Percentiles rank a stretch among this genome's conserved stretches.
phyloP scores from a whole-genome alignment of 2,888 invertebrate species.

The Meghimatium bilineatum region DNA sequence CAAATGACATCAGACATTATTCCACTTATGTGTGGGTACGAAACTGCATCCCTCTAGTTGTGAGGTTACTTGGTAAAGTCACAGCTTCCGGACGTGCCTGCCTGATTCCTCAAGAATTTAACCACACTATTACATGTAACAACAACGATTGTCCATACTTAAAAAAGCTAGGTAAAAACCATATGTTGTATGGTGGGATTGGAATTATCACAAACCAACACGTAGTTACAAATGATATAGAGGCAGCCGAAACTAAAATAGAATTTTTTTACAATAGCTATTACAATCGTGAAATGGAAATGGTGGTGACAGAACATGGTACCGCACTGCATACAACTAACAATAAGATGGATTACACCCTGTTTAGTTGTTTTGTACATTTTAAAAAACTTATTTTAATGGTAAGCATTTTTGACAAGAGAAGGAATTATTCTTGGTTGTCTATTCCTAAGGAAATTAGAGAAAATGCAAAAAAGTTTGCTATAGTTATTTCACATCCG shows the following conservation, averaged over 20 bases:
- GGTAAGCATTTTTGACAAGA: not conserved
- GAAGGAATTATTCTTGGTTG: conserved; percentile 28
- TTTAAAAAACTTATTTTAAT: conserved; percentile 1
- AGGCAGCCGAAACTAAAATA: conserved; percentile 30
- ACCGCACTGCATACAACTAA: not conserved
- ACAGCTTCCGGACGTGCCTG: conserved; percentile 40
- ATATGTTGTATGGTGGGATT: conserved; percentile 31
- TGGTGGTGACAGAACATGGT: conserved; percentile 22
- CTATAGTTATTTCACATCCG: conserved; percentile 42
- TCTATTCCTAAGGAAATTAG: conserved; percentile 10
- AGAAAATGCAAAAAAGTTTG: conserved; percentile 9
- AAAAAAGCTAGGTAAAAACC: not conserved
- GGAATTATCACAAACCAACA: conserved; percentile 46
- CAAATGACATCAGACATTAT: conserved; percentile 13
- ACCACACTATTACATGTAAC: not conserved
- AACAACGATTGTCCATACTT: conserved; percentile 14
- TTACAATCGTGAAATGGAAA: not conserved
- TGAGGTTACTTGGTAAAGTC: conserved; percentile 15
- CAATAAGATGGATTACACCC: conserved; percentile 33
- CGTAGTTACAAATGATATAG: conserved; percentile 12
- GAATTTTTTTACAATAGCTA: conserved; percentile 43
- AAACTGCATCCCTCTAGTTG: conserved; percentile 33
- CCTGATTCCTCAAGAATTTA: not conserved
- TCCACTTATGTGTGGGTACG: conserved; percentile 34
- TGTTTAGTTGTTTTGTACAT: conserved; percentile 43